These are phyloP conservation scores for Drosophila parvula DNA, from an alignment of 1,140 invertebrate genomes.

Conservation along the genomic window DNA sequence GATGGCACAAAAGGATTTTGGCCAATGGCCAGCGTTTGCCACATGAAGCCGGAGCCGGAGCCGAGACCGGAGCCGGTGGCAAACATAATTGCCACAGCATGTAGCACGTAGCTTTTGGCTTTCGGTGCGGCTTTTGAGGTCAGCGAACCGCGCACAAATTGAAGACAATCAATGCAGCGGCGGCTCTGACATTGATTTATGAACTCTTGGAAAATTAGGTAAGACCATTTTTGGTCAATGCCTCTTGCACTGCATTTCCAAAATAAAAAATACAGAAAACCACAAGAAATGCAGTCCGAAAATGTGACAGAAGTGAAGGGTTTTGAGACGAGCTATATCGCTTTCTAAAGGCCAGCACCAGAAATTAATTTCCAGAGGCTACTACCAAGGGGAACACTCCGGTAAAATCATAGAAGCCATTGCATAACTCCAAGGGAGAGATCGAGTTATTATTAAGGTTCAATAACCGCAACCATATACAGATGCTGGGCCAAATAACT, in stretches of 20 bases:
- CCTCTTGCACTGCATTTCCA: constrained; percentile 43
- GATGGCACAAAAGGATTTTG: constrained; percentile 49
- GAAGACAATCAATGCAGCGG: constrained; percentile 73
- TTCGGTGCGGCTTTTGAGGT: constrained; percentile 45
- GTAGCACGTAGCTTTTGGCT: constrained; percentile 43
- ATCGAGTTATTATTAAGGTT: constrained; percentile 31
- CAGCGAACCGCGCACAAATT: constrained; percentile 61
- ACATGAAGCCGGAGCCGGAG: neutral
- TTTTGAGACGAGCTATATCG: neutral
- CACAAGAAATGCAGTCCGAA: constrained; percentile 26
- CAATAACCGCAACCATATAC: constrained; percentile 74
- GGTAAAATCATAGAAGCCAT: neutral
- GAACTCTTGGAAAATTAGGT: constrained; percentile 80
- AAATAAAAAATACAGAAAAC: constrained; percentile 14
- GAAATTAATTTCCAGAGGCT: neutral
- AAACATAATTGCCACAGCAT: constrained; percentile 54
- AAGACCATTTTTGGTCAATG: constrained; percentile 76
- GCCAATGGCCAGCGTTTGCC: neutral
- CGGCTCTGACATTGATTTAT: constrained; percentile 76
- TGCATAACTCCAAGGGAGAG: constrained; percentile 24
- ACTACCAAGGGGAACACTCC: neutral
- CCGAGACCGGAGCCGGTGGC: constrained; percentile 24
- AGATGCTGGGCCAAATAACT: constrained; percentile 22
- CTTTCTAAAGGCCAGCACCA: constrained; percentile 6
- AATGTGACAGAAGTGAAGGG: constrained; percentile 47